These are phyloP conservation scores for Coelopa pilipes DNA, from an alignment of 2,888 invertebrate genomes.

Conservation along the genomic window DNA sequence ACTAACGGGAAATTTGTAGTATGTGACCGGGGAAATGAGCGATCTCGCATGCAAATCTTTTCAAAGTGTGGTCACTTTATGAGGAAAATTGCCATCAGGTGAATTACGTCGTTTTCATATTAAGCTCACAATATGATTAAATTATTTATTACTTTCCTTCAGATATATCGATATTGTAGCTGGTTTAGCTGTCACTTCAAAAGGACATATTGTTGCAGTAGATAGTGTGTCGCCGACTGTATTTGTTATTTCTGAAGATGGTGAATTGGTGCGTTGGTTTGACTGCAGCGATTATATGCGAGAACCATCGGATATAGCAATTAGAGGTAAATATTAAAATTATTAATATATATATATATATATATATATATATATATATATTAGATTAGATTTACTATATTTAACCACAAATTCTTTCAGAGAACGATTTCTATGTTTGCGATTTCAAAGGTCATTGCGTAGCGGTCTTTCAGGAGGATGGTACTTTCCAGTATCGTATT, in stretches of 20 bases:
- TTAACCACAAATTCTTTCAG: slow-evolving; percentile 67
- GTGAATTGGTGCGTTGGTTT: slow-evolving; percentile 94
- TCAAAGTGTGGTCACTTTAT: slow-evolving; percentile 95
- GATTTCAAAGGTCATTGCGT: slow-evolving; percentile 99
- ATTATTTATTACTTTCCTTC: no score
- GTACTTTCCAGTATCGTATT: slow-evolving; percentile 90
- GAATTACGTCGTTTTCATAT: background rate
- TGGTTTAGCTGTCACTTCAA: slow-evolving; percentile 90
- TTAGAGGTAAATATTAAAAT: slow-evolving; percentile 77
- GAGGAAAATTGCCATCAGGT: slow-evolving; percentile 88
- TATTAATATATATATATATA: background rate
- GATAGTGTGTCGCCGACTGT: slow-evolving; percentile 98
- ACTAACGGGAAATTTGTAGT: slow-evolving; percentile 93
- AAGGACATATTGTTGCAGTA: slow-evolving; percentile 94
- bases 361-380: no score
- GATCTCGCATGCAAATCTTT: slow-evolving; percentile 97
- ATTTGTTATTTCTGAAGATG: slow-evolving; percentile 91
- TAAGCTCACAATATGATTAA: no score
- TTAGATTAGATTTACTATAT: slow-evolving; percentile 11
- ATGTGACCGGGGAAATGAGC: slow-evolving; percentile 95
- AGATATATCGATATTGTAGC: slow-evolving; percentile 92
- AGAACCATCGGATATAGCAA: slow-evolving; percentile 96
- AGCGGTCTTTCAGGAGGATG: slow-evolving; percentile 93
- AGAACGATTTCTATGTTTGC: slow-evolving; percentile 94
- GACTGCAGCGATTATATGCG: slow-evolving; percentile 98